Conservation (phyloP, 1,140 invertebrate species). For the Hydropsyche tenuis region DNA sequence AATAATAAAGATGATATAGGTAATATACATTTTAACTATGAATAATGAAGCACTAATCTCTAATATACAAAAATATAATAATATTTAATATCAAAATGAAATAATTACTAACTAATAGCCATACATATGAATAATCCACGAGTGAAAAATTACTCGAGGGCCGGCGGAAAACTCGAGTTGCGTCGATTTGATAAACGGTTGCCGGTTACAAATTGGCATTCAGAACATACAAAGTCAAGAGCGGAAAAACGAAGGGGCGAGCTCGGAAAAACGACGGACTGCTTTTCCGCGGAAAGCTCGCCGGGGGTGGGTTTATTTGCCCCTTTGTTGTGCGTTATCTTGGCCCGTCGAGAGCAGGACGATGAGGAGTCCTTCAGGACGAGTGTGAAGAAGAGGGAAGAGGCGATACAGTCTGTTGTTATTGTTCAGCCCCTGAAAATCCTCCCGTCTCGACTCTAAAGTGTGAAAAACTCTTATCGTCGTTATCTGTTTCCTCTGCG, state of each 20-base stretch:
- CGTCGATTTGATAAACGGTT: constrained; percentile 31
- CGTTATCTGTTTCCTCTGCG: constrained; percentile 8
- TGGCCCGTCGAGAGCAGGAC: neutral
- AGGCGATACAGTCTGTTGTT: neutral
- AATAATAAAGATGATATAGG: no score
- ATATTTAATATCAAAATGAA: no score
- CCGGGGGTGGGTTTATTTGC: constrained; percentile 23
- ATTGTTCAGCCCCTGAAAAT: constrained; percentile 9
- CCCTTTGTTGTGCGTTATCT: constrained; percentile 31
- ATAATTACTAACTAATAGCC: no score
- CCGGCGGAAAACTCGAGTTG: neutral
- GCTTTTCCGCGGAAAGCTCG: no score
- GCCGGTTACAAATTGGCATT: constrained; percentile 31
- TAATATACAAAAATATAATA: no score
- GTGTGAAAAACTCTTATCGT: constrained; percentile 35
- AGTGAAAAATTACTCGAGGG: no score
- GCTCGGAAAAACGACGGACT: neutral
- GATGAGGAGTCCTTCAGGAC: neutral
- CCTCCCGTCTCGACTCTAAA: constrained; percentile 4
- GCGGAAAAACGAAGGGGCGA: neutral
- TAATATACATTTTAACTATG: no score
- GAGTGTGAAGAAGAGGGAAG: neutral
- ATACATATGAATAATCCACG: no score
- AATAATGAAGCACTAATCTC: no score
- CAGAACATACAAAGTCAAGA: constrained; percentile 9